Evolutionary conservation across 1,140 invertebrate genomes (phyloP).

Genomic region (Sinonovacula constricta): DNA sequence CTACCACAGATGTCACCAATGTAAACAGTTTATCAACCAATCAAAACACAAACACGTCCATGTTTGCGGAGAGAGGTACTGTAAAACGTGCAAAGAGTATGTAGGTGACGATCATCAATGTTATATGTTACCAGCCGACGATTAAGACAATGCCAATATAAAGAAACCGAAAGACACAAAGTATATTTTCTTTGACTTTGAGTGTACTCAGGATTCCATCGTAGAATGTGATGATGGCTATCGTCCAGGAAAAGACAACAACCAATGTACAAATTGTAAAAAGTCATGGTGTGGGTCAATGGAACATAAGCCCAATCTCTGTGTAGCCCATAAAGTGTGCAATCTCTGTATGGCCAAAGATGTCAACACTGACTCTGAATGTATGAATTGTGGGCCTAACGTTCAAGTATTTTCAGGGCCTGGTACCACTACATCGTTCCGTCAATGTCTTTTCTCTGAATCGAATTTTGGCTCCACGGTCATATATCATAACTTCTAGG

Average conservation of each 20-base stretch:
- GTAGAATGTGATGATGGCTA: neutral
- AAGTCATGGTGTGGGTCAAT: neutral
- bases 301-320: neutral
- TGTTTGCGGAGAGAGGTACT: slow-evolving; percentile 18
- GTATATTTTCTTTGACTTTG: slow-evolving; percentile 1
- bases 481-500: slow-evolving; percentile 20
- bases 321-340: neutral
- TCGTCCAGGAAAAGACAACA: neutral
- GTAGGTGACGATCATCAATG: neutral
- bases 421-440: neutral
- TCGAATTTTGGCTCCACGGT: slow-evolving; percentile 1
- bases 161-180: neutral
- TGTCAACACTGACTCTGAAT: neutral
- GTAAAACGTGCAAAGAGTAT: slow-evolving; percentile 33
- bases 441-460: neutral
- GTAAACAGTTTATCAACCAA: slow-evolving; percentile 6
- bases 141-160: neutral
- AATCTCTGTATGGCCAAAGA: neutral
- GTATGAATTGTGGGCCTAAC: neutral
- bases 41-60: slow-evolving; percentile 29
- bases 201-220: neutral
- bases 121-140: neutral
- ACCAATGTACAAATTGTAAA: neutral
- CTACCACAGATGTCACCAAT: slow-evolving; percentile 1
- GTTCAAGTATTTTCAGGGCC: neutral